Evolutionary conservation across 2,888 invertebrate genomes (phyloP).

Genomic region (Eucera pruinosa): DNA sequence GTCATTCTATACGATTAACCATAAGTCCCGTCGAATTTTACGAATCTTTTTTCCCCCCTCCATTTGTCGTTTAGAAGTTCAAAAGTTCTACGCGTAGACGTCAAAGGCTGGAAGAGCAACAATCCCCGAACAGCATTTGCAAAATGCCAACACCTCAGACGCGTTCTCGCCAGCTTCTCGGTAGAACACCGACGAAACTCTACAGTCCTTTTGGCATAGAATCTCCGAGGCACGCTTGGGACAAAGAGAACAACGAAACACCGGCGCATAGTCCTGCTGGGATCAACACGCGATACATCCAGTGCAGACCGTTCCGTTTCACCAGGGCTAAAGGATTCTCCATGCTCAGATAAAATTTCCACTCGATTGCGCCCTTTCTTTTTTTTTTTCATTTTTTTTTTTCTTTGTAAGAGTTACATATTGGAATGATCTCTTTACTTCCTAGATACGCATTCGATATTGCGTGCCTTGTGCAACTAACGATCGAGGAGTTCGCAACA

Average conservation of each 20-base stretch:
- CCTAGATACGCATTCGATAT: conserved; percentile 52
- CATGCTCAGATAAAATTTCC: conserved; percentile 75
- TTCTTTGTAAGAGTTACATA: conserved; percentile 3
- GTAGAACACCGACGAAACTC: conserved; percentile 89
- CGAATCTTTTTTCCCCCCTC: too few relatives aligned
- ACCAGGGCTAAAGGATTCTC: conserved; percentile 78
- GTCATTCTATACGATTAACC: too few relatives aligned
- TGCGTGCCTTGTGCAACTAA: conserved; percentile 63
- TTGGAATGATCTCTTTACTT: conserved; percentile 53
- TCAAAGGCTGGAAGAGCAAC: conserved; percentile 86
- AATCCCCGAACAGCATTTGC: conserved; percentile 81
- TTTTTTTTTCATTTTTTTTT: not conserved
- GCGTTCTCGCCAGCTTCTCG: conserved; percentile 85
- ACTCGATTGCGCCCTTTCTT: too few relatives aligned
- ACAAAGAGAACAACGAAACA: conserved; percentile 86
- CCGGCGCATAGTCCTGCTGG: conserved; percentile 71
- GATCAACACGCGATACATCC: conserved; percentile 67
- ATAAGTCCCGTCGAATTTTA: too few relatives aligned
- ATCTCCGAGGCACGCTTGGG: conserved; percentile 87
- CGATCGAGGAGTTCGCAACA: too few relatives aligned
- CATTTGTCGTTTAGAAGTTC: conserved; percentile 83
- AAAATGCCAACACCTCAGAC: conserved; percentile 85
- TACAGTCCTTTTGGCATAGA: conserved; percentile 92
- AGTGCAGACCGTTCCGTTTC: conserved; percentile 77
- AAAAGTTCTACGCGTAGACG: conserved; percentile 86